A percentile compares a stretch with the other conserved stretches of the same genome.
Conservation (phyloP, 1,140 invertebrate genomes). For the Aphelinus atriplicis region DNA sequence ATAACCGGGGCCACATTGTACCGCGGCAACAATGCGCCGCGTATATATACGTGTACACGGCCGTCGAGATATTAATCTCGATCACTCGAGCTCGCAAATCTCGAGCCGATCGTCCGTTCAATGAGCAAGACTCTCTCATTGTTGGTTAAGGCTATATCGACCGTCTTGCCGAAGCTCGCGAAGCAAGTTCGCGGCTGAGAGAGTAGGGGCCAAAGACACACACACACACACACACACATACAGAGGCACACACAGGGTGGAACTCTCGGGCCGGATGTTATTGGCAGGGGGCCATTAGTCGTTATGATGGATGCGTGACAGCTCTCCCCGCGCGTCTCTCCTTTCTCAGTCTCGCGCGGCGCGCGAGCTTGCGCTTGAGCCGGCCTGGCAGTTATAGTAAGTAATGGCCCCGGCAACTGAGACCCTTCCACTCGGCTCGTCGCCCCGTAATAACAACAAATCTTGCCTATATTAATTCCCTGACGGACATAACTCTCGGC, state of each 20-base stretch:
- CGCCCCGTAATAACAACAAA: conserved; percentile 64
- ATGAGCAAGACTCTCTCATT: too few relatives aligned
- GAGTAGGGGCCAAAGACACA: neutral
- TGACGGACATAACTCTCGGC: conserved; percentile 62
- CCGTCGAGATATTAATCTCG: too few relatives aligned
- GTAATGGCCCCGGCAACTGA: conserved; percentile 58
- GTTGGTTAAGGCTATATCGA: too few relatives aligned
- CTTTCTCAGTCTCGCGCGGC: too few relatives aligned
- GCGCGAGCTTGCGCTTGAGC: neutral
- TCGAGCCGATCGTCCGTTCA: too few relatives aligned
- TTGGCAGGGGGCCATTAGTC: conserved; percentile 66
- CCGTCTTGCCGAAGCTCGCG: too few relatives aligned
- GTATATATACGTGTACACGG: too few relatives aligned
- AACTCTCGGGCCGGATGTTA: conserved; percentile 54
- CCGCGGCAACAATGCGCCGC: too few relatives aligned
- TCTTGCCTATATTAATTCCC: conserved; percentile 66
- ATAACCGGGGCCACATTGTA: too few relatives aligned
- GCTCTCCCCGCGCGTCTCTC: conserved; percentile 45
- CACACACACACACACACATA: neutral
- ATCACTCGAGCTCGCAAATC: too few relatives aligned
- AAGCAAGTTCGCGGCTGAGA: too few relatives aligned
- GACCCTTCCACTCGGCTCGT: conserved; percentile 48
- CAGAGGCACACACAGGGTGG: neutral
- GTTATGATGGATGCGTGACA: conserved; percentile 66
- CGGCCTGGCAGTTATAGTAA: conserved; percentile 64